Evolutionary conservation across 2,888 invertebrate genomes (phyloP).

Genomic region (Leptopilina syphax): DNA sequence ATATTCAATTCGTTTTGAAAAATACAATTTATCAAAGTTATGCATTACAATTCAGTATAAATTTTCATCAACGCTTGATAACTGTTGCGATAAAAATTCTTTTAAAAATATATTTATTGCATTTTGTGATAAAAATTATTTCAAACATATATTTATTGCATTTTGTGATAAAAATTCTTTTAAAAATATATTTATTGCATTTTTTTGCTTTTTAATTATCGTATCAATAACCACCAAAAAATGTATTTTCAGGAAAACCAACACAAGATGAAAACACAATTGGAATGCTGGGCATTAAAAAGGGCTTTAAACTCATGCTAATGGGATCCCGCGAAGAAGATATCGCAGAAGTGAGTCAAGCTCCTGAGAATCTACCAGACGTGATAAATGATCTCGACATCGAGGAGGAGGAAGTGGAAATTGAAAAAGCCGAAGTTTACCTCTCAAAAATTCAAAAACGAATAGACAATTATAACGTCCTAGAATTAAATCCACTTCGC

Average conservation of each 20-base stretch:
- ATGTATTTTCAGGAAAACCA: slow-evolving; percentile 84
- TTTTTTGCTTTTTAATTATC: too few relatives aligned
- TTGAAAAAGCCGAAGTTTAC: slow-evolving; percentile 84
- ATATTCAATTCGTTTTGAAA: too few relatives aligned
- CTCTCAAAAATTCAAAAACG: slow-evolving; percentile 90
- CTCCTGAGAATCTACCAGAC: slow-evolving; percentile 89
- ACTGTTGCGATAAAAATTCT: too few relatives aligned
- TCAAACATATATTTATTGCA: too few relatives aligned
- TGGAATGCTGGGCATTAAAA: slow-evolving; percentile 88
- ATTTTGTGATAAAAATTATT: too few relatives aligned
- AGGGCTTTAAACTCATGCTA: slow-evolving; percentile 96
- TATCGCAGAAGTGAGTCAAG: slow-evolving; percentile 88
- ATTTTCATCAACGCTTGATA: too few relatives aligned
- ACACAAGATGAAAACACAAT: slow-evolving; percentile 88
- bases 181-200: too few relatives aligned
- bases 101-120: too few relatives aligned
- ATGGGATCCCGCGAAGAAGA: slow-evolving; percentile 97
- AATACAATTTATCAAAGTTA: too few relatives aligned
- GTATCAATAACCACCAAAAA: too few relatives aligned
- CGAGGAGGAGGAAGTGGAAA: slow-evolving; percentile 88
- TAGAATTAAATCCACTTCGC: slow-evolving; percentile 88
- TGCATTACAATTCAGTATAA: too few relatives aligned
- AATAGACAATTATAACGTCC: slow-evolving; percentile 89
- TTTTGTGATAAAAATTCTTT: too few relatives aligned
- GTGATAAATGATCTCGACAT: slow-evolving; percentile 95